Evolutionary conservation across 35 echinoderm and acorn worm genomes (phyloP).

Genomic region (Heliocidaris tuberculata): DNA sequence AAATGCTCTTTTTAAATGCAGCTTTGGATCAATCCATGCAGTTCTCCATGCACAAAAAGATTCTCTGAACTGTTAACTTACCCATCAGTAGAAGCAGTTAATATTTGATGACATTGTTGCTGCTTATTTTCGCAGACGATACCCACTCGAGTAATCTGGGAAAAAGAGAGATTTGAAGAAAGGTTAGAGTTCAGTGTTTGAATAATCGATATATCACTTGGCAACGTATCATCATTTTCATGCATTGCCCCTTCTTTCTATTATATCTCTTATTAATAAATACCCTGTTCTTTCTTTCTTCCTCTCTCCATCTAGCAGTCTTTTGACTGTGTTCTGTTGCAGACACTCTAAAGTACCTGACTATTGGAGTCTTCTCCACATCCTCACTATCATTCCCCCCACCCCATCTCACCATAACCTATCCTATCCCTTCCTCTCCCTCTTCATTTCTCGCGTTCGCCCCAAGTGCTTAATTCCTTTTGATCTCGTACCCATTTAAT

Average conservation of each 20-base stretch:
- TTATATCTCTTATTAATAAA: too few relatives aligned
- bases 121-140: constrained; percentile 77
- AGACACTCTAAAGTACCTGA: constrained; percentile 88
- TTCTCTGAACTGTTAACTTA: constrained; percentile 35
- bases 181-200: background rate
- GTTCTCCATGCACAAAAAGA: too few relatives aligned
- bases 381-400: constrained; percentile 77
- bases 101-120: constrained; percentile 69
- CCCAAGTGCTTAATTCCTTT: too few relatives aligned
- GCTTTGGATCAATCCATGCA: too few relatives aligned
- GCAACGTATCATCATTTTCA: too few relatives aligned
- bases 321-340: constrained; percentile 86
- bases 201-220: too few relatives aligned
- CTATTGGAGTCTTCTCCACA: constrained; percentile 77
- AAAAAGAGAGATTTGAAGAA: background rate
- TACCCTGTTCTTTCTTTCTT: too few relatives aligned
- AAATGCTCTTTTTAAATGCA: too few relatives aligned
- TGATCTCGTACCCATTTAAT: too few relatives aligned
- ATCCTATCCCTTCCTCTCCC: too few relatives aligned
- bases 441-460: too few relatives aligned
- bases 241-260: too few relatives aligned
- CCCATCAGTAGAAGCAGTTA: constrained; percentile 87
- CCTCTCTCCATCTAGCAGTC: constrained; percentile 34
- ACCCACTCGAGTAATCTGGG: constrained; percentile 78
- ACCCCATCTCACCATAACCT: constrained; percentile 24